phyloP scores from a whole-genome alignment of 64 coral and sea anemone species.

The Dendrophyllia cribrosa region DNA sequence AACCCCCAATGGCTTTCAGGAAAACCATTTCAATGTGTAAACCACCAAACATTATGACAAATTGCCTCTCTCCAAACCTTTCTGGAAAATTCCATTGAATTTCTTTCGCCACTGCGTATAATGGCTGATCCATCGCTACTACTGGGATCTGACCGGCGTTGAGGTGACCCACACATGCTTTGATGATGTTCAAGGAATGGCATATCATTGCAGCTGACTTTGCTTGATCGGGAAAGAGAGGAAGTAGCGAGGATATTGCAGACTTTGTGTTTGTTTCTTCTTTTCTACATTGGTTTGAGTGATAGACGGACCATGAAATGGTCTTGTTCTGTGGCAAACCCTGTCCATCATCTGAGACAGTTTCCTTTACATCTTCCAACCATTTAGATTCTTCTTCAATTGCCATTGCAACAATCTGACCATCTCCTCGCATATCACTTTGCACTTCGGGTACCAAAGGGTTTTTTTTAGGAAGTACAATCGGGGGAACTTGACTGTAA shows the following conservation, averaged over 20 bases:
- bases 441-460: no score
- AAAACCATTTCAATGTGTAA: no score
- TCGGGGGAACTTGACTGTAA: no score
- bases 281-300: no score
- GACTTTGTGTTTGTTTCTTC: no score
- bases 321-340: background rate
- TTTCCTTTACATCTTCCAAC: conserved; percentile 34
- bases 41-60: no score
- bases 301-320: conserved; percentile 47
- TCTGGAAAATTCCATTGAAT: no score
- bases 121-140: conserved; percentile 60
- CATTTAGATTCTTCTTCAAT: conserved; percentile 48
- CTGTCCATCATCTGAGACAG: conserved; percentile 8
- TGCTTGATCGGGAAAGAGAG: conserved; percentile 59
- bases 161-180: background rate
- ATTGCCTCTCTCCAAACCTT: no score
- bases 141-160: conserved; percentile 64
- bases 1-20: no score
- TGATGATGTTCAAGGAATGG: conserved; percentile 52
- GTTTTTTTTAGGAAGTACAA: no score
- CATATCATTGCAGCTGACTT: conserved; percentile 60
- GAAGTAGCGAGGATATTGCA: conserved; percentile 39
- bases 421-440: conserved; percentile 39
- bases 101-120: conserved; percentile 54
- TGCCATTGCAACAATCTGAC: background rate